Evolutionary conservation across 2,797 vertebrate genomes (phyloP), one percentile per base, ranked within the genome.

Genomic region (Remorina albescens): DNA sequence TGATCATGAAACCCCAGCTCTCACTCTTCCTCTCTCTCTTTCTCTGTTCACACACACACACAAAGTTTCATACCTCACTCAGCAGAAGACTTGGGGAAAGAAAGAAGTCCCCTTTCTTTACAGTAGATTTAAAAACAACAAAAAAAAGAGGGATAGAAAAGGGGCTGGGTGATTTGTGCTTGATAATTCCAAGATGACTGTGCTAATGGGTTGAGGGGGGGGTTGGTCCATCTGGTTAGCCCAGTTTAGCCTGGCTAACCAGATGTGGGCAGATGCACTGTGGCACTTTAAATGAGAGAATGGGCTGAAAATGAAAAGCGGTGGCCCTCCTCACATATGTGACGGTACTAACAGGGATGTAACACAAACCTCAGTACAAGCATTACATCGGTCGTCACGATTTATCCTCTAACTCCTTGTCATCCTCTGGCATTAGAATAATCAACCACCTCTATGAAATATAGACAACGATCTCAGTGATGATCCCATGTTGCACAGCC

Each of bases 151-250:
- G 68, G 44, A 8, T 36, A 64, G 10, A 76, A 76, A 62, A 65
- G 30, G 64, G 71, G 65, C 67, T 86, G 56, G 64, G 37, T 28
- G 11, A 63, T 56, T 89, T 92, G 88, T 93, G 89, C 89, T 91
- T 88, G 72, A 71, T 50, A 71, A 63, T 84, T 86, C 68, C 32
- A 71, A 41, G 23, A 53, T 68, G 46, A 51, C 44, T 86, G 79
- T 87, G 81, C 71, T 85, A 73, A 4, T 55, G 39, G 23, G 30
- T 69, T 58, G 23, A 64, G 56, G n/a, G n/a, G n/a, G n/a, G n/a
- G n/a, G n/a, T n/a, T n/a, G n/a, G n/a, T n/a, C n/a, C n/a, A n/a
- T n/a, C n/a, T n/a, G n/a, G n/a, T n/a, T n/a, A n/a, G n/a, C n/a
- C n/a, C n/a, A n/a, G n/a, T n/a, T n/a, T n/a, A n/a, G n/a, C n/a